Conservation (phyloP, 2,113 vertebrate genomes). For the Erinaceus europaeus region DNA sequence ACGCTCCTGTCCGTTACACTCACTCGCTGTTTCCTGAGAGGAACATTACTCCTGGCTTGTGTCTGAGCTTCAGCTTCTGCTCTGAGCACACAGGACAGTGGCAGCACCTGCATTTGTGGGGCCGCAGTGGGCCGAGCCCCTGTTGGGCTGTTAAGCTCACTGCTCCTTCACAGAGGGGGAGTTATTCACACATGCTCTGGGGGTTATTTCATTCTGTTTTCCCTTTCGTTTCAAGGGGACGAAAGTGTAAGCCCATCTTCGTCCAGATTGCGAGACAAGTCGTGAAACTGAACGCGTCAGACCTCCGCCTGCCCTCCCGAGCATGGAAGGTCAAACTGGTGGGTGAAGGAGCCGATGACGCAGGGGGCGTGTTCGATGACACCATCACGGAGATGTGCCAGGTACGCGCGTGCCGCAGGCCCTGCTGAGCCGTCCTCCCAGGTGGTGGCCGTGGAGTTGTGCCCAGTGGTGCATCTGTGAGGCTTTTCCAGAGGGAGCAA, state of each 20-base stretch:
- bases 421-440: not conserved
- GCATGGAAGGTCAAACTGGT: constrained; percentile 91
- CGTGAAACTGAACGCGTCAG: constrained; percentile 90
- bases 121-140: not conserved
- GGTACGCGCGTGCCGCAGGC: constrained; percentile 69
- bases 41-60: accelerated
- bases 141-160: not conserved
- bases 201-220: constrained; percentile 43
- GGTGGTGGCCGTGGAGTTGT: not conserved
- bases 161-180: not conserved
- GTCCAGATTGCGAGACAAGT: constrained; percentile 90
- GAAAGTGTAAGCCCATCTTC: constrained; percentile 91
- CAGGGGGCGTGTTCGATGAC: constrained; percentile 91
- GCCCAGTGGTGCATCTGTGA: not conserved
- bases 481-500: not conserved
- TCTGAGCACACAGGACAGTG: not conserved
- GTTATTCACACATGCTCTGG: no score
- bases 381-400: constrained; percentile 92
- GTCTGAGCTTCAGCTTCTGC: not conserved
- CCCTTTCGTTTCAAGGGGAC: constrained; percentile 76
- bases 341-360: constrained; percentile 90
- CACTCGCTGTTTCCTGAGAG: not conserved
- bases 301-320: constrained; percentile 88
- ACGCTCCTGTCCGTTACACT: not conserved
- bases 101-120: not conserved